Conservation (phyloP, 2,113 vertebrate genomes). For the Prolemur simus region DNA sequence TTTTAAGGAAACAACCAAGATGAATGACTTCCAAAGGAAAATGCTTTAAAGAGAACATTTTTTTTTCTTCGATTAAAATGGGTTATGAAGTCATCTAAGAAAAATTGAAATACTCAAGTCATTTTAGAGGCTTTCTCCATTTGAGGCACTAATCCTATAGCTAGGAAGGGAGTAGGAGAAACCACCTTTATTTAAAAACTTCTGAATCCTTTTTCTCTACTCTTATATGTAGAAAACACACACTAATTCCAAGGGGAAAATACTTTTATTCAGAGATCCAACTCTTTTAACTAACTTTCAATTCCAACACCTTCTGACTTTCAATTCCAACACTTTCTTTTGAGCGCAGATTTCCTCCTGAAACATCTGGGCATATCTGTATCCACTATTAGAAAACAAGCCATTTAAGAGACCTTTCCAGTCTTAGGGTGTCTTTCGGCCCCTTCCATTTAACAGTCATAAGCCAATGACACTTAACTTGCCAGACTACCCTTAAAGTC, state of each 20-base stretch:
- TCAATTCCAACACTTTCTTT: not conserved
- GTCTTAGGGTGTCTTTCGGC: not conserved
- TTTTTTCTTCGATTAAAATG: not conserved
- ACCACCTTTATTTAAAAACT: not conserved
- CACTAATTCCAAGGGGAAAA: not conserved
- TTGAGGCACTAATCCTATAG: not conserved
- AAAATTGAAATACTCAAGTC: not conserved
- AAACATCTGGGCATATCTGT: not conserved
- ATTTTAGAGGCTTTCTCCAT: not conserved
- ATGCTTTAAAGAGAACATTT: not conserved
- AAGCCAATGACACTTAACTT: not conserved
- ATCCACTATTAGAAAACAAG: not conserved
- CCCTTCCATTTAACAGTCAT: not conserved
- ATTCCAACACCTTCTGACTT: not conserved
- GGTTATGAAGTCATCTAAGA: not conserved
- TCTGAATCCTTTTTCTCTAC: not conserved
- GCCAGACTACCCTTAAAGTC: not conserved
- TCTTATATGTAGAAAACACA: not conserved
- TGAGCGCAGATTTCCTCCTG: not conserved
- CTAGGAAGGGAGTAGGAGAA: not conserved
- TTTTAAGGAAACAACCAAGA: not conserved
- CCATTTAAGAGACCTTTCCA: not conserved
- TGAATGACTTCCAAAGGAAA: slow-evolving; percentile 15
- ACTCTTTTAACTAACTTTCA: not conserved
- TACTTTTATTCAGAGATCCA: not conserved